Percentiles rank a stretch among this genome's conserved stretches.
Conservation (phyloP, 2,888 invertebrate genomes). For the Glyphotaelius pellucidus region DNA sequence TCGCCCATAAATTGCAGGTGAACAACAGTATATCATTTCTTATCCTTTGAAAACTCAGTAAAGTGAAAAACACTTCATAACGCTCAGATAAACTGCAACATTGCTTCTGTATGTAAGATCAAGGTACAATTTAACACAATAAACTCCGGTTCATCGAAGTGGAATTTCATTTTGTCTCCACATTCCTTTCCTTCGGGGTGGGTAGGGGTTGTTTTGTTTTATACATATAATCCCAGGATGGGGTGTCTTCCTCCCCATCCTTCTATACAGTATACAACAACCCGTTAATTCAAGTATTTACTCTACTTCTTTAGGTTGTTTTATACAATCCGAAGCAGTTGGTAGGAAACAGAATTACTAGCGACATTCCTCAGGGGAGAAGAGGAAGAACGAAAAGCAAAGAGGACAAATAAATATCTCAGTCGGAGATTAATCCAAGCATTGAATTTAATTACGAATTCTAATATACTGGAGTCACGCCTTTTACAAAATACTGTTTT, state of each 20-base stretch:
- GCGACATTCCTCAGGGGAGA: slow-evolving; percentile 36
- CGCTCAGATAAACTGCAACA: slow-evolving; percentile 20
- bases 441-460: slow-evolving; percentile 32
- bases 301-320: slow-evolving; percentile 39
- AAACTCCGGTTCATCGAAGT: slow-evolving; percentile 62
- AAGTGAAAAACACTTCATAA: slow-evolving; percentile 23
- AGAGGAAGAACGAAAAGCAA: slow-evolving; percentile 10
- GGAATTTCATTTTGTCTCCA: slow-evolving; percentile 65
- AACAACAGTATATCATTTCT: not conserved
- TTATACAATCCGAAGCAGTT: slow-evolving; percentile 27
- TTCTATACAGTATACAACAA: not conserved
- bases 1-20: not conserved
- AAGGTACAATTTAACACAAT: slow-evolving; percentile 50
- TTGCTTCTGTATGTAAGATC: not conserved
- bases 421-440: slow-evolving; percentile 4
- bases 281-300: slow-evolving; percentile 44
- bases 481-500: not conserved
- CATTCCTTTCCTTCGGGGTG: slow-evolving; percentile 60
- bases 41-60: not conserved
- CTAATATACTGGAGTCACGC: not conserved
- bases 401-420: slow-evolving; percentile 21
- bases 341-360: slow-evolving; percentile 20
- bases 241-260: not conserved
- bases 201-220: slow-evolving; percentile 56
- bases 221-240: slow-evolving; percentile 42